Conservation (phyloP, 2,113 vertebrate species). For the Atlantisia rogersi region DNA sequence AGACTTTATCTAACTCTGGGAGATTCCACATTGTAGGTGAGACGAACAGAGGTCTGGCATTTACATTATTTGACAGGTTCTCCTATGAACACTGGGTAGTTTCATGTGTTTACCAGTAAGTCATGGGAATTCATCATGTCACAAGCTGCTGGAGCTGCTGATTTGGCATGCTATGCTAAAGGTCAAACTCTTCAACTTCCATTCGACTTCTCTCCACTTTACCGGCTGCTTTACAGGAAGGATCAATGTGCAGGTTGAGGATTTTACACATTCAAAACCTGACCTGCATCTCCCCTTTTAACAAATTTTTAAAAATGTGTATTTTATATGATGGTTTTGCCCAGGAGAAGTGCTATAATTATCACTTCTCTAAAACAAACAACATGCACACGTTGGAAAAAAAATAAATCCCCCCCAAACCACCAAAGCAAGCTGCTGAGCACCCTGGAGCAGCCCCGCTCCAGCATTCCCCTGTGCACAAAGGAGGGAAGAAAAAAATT, state of each 20-base stretch:
- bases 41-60: not conserved
- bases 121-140: not conserved
- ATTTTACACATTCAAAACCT: not conserved
- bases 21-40: not conserved
- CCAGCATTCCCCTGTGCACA: constrained; percentile 12
- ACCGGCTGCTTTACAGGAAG: not conserved
- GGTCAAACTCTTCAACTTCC: constrained; percentile 1
- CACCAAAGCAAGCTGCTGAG: not conserved
- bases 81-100: not conserved
- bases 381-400: not conserved
- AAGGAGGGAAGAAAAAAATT: constrained; percentile 23
- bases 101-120: constrained; percentile 19
- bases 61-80: constrained; percentile 10
- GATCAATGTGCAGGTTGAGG: not conserved
- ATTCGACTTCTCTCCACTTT: not conserved
- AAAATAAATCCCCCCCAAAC: not conserved
- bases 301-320: not conserved
- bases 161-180: constrained; percentile 11
- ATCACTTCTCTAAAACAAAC: constrained; percentile 18
- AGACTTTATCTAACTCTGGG: not conserved
- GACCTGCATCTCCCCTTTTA: not conserved
- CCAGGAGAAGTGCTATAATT: constrained; percentile 29
- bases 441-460: not conserved
- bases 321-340: constrained; percentile 9
- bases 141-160: constrained; percentile 1